These are phyloP conservation scores for Rhabdomys dilectus DNA, from an alignment of 2,113 vertebrate genomes.

Conservation along the genomic window DNA sequence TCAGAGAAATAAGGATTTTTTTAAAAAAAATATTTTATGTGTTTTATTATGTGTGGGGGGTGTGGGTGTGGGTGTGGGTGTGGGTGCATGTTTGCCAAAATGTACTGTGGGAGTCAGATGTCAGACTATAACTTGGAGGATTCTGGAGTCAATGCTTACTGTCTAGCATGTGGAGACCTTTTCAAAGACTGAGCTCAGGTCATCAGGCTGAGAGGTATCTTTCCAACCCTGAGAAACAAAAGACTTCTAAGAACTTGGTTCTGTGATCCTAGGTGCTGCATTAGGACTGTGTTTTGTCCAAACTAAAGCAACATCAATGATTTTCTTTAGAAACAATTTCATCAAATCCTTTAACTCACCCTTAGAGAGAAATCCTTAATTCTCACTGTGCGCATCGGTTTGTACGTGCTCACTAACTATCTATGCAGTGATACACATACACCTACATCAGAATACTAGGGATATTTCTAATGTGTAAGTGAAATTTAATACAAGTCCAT, in stretches of 20 bases:
- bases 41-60: not conserved
- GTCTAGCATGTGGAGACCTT: not conserved
- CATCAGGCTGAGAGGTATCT: not conserved
- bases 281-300: not conserved
- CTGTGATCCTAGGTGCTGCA: not conserved
- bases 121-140: not conserved
- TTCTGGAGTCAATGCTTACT: not conserved
- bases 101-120: not conserved
- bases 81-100: not conserved
- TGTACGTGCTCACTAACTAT: not conserved
- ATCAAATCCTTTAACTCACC: not conserved
- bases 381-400: not conserved
- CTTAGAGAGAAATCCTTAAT: not conserved
- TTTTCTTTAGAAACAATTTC: not conserved
- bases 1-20: not conserved
- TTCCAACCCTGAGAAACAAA: not conserved
- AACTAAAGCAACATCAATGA: not conserved
- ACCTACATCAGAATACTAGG: not conserved
- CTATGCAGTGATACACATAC: not conserved
- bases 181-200: not conserved
- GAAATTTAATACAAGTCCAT: not conserved
- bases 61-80: not conserved
- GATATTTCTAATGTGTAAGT: not conserved
- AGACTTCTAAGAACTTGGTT: not conserved
- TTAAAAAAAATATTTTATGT: not conserved